These are phyloP conservation scores for Lethenteron camtschaticum DNA, from an alignment of 2,113 vertebrate species.

Conservation along the genomic window DNA sequence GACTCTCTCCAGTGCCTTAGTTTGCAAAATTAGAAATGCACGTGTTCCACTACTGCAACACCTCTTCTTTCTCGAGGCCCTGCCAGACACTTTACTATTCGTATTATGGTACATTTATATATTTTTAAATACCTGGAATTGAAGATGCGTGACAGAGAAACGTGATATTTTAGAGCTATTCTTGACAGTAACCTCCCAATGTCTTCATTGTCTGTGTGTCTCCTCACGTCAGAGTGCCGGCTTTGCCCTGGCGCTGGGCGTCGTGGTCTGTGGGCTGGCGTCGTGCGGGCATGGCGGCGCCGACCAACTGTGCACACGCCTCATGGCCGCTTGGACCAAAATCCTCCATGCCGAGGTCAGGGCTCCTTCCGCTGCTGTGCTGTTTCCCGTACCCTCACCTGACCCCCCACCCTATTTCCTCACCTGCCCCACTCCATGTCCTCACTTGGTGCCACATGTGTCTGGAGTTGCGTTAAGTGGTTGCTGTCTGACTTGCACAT, in stretches of 20 bases:
- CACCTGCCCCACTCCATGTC: too few relatives aligned
- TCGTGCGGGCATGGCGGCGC: conserved; percentile 63
- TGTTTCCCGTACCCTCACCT: too few relatives aligned
- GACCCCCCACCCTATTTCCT: too few relatives aligned
- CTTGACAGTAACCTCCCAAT: background rate
- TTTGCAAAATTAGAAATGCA: too few relatives aligned
- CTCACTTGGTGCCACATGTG: too few relatives aligned
- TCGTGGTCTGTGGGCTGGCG: conserved; percentile 49
- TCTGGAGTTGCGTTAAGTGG: too few relatives aligned
- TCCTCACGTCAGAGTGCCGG: conserved; percentile 39
- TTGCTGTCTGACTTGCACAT: too few relatives aligned
- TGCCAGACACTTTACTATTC: background rate
- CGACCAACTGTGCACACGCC: conserved; percentile 40
- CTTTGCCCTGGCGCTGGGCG: conserved; percentile 64
- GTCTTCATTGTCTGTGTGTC: background rate
- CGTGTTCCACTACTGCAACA: background rate
- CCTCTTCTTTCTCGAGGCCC: background rate
- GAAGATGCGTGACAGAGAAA: background rate
- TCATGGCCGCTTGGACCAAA: conserved; percentile 64
- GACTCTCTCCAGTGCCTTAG: background rate
- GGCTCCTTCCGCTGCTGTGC: conserved; percentile 25
- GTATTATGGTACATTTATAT: background rate
- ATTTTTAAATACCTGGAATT: background rate
- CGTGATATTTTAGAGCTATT: background rate
- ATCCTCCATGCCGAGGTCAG: conserved; percentile 66